Evolutionary conservation across 2,797 vertebrate species (phyloP), one percentile per base, ranked within the genome.

Genomic region (Melanotaenia pygmaea): DNA sequence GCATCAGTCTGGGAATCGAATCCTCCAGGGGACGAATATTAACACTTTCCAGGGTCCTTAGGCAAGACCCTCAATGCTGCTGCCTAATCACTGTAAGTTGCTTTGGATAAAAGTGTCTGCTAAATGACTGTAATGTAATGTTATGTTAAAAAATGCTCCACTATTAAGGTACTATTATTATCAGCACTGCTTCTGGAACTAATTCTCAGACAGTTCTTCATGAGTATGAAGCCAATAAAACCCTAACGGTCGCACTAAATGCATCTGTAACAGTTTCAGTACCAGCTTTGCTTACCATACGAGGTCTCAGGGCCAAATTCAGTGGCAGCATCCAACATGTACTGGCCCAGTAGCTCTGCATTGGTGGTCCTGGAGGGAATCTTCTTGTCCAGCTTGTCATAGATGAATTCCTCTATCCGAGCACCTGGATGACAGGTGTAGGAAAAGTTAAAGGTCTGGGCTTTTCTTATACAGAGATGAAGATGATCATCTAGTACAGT

Each of bases 321-420:
- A 0, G 88, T 92, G 62, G 97, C 96, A 0, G 98, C 97, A 2
- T 99, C 98, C 10, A 95, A 91, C 98, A 99, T 99, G 88, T 97
- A 95, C 89, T 99, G 98, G 3, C 98, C 98, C 93, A 99, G 90
- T 77, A 99, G 94, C 82, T 99, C 98, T 0, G 94, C 95, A 0
- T 97, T 99, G 76, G 97, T 98, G 62, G 93, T 94, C 66, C 95
- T 93, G 3, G 95, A 97, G 3, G 98, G 98, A 35, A 97, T 91
- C 93, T 98, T 99, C 87, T 96, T 92, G 85, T 99, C 98, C 56
- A 99, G 93, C 91, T 99, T 99, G 92, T 99, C 98, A 1, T 99
- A 99, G 67, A 99, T 96, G 90, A 97, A 99, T 90, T 97, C 98
- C 74, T 99, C 98, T 47, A 99, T 97, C 58, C 98, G 95, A 67